A percentile compares a stretch with the other conserved stretches of the same genome.
phyloP scores from a whole-genome alignment of 2,888 invertebrate species.

The Caenorhabditis afra region DNA sequence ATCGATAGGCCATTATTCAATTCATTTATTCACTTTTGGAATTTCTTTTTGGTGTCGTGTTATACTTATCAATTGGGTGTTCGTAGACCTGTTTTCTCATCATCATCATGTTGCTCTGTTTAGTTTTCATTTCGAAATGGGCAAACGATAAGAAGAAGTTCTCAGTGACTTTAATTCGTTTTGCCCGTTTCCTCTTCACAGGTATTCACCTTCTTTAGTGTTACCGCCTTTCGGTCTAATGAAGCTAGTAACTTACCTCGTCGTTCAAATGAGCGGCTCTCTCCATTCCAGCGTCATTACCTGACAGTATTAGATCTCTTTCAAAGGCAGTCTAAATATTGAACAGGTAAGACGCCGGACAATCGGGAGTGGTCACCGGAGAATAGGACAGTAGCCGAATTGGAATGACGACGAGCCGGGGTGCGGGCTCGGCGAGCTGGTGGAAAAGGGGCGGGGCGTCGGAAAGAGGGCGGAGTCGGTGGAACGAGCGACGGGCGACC shows the following conservation, averaged over 20 bases:
- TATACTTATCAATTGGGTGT: conserved; percentile 3
- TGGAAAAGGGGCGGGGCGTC: conserved; percentile 24
- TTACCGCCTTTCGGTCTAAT: not conserved
- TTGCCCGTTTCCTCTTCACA: not conserved
- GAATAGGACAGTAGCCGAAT: conserved; percentile 49
- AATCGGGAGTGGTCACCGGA: conserved; percentile 27
- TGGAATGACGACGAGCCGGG: conserved; percentile 15
- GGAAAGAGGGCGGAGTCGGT: conserved; percentile 9
- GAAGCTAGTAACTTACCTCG: not conserved
- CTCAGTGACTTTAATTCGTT: not conserved
- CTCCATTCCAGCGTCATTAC: conserved; percentile 61
- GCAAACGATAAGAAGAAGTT: not conserved
- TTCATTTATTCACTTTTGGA: not conserved
- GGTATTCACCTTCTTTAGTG: not conserved
- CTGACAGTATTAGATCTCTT: conserved; percentile 64
- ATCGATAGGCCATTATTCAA: conserved; percentile 5
- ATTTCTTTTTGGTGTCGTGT: conserved; percentile 10
- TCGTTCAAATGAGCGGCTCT: too few relatives aligned
- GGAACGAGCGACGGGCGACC: conserved; percentile 24
- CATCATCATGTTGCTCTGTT: conserved; percentile 22
- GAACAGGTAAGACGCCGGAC: conserved; percentile 63
- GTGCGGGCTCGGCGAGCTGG: conserved; percentile 22
- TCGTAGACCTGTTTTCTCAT: conserved; percentile 4
- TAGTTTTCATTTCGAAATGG: not conserved
- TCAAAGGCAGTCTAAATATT: conserved; percentile 50